phyloP scores from a whole-genome alignment of 2,888 invertebrate genomes.

The Helobdella robusta region DNA sequence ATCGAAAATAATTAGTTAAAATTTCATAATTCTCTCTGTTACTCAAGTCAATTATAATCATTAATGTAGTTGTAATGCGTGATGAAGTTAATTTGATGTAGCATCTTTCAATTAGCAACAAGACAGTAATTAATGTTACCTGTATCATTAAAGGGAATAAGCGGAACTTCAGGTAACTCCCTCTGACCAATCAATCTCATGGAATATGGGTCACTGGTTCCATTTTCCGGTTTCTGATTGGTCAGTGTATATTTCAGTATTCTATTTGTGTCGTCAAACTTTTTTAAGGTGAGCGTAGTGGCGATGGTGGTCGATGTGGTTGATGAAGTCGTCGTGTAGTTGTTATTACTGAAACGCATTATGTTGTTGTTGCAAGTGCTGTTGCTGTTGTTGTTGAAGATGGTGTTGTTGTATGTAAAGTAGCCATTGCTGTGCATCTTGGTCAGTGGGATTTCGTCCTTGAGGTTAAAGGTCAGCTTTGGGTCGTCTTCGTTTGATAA shows the following conservation, averaged over 20 bases:
- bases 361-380: neutral
- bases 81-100: no score
- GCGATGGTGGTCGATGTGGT: neutral
- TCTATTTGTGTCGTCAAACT: neutral
- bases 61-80: no score
- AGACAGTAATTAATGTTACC: no score
- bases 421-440: conserved; percentile 22
- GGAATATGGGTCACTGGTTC: neutral
- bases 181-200: conserved; percentile 39
- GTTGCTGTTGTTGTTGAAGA: conserved; percentile 14
- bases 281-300: conserved; percentile 9
- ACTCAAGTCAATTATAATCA: no score
- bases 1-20: no score
- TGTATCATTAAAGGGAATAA: conserved; percentile 24
- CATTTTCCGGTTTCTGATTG: conserved; percentile 8
- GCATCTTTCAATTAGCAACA: no score
- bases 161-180: conserved; percentile 25
- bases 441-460: conserved; percentile 19
- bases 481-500: conserved; percentile 15
- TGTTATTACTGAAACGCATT: neutral
- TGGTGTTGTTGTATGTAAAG: conserved; percentile 26
- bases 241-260: conserved; percentile 9
- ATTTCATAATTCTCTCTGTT: no score
- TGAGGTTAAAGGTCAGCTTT: conserved; percentile 12
- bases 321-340: neutral